A percentile compares a stretch with the other conserved stretches of the same genome.
Conservation (phyloP, 2,113 vertebrate genomes). For the Hemicordylus capensis region DNA sequence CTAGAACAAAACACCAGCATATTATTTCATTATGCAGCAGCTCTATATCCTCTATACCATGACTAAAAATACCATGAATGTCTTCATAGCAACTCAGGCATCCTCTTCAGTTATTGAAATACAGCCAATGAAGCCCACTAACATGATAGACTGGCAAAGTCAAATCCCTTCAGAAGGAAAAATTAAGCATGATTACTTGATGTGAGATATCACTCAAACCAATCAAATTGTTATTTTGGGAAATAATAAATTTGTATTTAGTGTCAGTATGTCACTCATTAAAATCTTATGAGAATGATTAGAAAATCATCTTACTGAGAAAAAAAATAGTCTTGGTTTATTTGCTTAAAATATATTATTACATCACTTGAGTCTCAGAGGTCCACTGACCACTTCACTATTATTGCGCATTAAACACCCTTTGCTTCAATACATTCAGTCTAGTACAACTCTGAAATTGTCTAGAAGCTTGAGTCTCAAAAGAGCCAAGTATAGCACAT, state of each 20-base stretch:
- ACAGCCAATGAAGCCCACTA: slow-evolving; percentile 58
- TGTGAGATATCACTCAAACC: slow-evolving; percentile 85
- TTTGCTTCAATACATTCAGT: slow-evolving; percentile 38
- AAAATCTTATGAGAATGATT: slow-evolving; percentile 82
- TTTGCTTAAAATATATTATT: slow-evolving; percentile 76
- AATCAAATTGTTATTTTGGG: slow-evolving; percentile 87
- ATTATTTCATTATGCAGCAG: too few species aligned
- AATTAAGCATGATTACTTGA: slow-evolving; percentile 85
- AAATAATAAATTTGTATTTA: slow-evolving; percentile 86
- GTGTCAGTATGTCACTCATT: slow-evolving; percentile 85
- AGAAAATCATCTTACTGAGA: slow-evolving; percentile 85
- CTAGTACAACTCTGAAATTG: background rate
- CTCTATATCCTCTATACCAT: background rate
- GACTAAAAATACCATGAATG: slow-evolving; percentile 24
- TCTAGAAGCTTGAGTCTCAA: background rate
- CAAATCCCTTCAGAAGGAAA: slow-evolving; percentile 79
- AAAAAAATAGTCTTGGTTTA: slow-evolving; percentile 77
- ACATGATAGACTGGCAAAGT: slow-evolving; percentile 77
- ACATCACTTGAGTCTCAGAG: slow-evolving; percentile 67
- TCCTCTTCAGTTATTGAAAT: slow-evolving; percentile 55
- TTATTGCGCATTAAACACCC: slow-evolving; percentile 41
- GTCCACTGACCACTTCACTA: slow-evolving; percentile 61
- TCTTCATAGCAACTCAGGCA: slow-evolving; percentile 39
- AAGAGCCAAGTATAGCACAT: background rate
- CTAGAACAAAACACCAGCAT: background rate